Evolutionary conservation across 2,888 invertebrate species (phyloP).

Genomic region (Pammene aurita): DNA sequence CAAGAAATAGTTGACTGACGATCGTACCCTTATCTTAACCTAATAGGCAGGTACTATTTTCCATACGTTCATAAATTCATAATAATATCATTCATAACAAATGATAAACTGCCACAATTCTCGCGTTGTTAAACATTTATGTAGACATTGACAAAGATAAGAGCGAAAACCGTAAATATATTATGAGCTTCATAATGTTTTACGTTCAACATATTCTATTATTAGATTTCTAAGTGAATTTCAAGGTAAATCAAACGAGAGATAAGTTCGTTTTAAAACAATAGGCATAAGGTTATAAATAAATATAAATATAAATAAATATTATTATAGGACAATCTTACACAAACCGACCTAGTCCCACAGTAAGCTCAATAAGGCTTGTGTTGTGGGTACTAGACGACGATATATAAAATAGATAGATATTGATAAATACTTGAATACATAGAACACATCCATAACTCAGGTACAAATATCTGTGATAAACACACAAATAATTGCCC

Average conservation of each 20-base stretch:
- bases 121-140: conserved; percentile 28
- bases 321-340: no score
- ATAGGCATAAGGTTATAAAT: no score
- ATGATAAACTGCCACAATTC: conserved; percentile 4
- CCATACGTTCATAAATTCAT: neutral
- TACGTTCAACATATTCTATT: conserved; percentile 10
- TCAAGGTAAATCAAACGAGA: neutral
- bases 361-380: no score
- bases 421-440: no score
- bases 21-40: neutral
- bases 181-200: conserved; percentile 20
- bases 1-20: neutral
- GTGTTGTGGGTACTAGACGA: no score
- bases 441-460: no score
- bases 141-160: conserved; percentile 28
- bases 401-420: no score
- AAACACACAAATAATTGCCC: no score
- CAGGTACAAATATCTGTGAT: no score
- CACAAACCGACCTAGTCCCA: no score
- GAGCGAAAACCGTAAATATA: conserved; percentile 25
- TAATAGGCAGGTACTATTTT: neutral
- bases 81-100: no score
- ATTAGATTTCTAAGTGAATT: conserved; percentile 8
- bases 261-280: neutral
- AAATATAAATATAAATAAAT: no score